phyloP scores from a whole-genome alignment of 2,888 invertebrate genomes.

The Xanthostigma xanthostigma region DNA sequence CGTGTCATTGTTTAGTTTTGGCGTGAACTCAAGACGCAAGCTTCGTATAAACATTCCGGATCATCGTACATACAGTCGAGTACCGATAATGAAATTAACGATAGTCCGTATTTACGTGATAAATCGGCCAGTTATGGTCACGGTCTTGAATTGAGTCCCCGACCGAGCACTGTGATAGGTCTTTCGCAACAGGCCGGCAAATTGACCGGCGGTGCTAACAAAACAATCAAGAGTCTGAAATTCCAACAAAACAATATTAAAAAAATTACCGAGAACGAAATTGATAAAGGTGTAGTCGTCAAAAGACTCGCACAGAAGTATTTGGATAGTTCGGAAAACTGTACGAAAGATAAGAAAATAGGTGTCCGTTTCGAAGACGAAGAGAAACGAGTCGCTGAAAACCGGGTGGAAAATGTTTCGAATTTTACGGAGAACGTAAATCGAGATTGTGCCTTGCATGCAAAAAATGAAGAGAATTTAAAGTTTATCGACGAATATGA shows the following conservation, averaged over 20 bases:
- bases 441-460: constrained; percentile 4
- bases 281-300: no score
- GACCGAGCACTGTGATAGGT: constrained; percentile 40
- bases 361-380: constrained; percentile 4
- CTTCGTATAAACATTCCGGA: constrained; percentile 28
- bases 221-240: constrained; percentile 6
- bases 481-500: constrained; percentile 26
- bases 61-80: constrained; percentile 14
- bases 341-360: background rate
- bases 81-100: constrained; percentile 24
- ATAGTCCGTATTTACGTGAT: constrained; percentile 46
- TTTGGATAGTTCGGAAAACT: no score
- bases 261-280: background rate
- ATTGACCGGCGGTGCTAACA: constrained; percentile 8
- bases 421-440: background rate
- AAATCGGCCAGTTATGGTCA: constrained; percentile 68
- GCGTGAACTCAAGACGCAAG: constrained; percentile 50
- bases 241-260: constrained; percentile 10
- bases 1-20: constrained; percentile 41
- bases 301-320: no score
- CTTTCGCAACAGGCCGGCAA: constrained; percentile 22
- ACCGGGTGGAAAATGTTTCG: background rate
- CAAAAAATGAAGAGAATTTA: constrained; percentile 22
- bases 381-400: background rate
- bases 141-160: constrained; percentile 50